Evolutionary conservation across 2,113 vertebrate species (phyloP).

Genomic region (Platichthys flesus): DNA sequence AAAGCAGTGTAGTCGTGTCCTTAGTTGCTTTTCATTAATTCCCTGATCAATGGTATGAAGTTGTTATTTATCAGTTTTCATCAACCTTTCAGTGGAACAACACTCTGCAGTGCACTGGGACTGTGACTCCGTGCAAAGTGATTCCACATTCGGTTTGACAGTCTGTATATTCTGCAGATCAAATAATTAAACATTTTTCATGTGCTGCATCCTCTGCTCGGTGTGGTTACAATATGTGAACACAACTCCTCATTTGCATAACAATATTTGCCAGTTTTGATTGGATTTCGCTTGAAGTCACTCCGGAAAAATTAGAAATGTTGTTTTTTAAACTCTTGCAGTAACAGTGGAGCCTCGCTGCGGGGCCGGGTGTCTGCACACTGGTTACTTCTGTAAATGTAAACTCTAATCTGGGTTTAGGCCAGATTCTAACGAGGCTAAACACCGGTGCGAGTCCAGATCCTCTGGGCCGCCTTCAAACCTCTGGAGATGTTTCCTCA

Average conservation of each 20-base stretch:
- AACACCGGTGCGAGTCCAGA: constrained; percentile 58
- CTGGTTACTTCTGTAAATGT: constrained; percentile 64
- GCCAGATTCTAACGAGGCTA: constrained; percentile 65
- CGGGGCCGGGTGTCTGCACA: constrained; percentile 22
- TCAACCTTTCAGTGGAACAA: background rate
- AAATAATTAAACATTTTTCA: background rate
- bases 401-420: constrained; percentile 68
- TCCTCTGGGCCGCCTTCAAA: constrained; percentile 61
- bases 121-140: background rate
- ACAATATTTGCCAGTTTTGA: constrained; percentile 25
- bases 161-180: background rate
- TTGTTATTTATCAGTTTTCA: background rate
- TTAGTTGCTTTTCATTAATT: background rate
- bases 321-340: constrained; percentile 12
- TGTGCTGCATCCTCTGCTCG: background rate
- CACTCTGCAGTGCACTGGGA: background rate
- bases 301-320: constrained; percentile 4
- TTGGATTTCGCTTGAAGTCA: constrained; percentile 18
- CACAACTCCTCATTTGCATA: constrained; percentile 20
- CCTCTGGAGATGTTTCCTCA: constrained; percentile 76
- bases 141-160: background rate
- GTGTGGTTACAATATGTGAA: background rate
- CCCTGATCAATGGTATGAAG: background rate
- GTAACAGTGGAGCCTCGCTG: constrained; percentile 27
- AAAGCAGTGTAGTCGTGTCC: no score